Percentiles rank a stretch among this genome's conserved stretches.
Evolutionary conservation across 2,797 vertebrate species (phyloP).

Genomic region (Lepus oiostolus): DNA sequence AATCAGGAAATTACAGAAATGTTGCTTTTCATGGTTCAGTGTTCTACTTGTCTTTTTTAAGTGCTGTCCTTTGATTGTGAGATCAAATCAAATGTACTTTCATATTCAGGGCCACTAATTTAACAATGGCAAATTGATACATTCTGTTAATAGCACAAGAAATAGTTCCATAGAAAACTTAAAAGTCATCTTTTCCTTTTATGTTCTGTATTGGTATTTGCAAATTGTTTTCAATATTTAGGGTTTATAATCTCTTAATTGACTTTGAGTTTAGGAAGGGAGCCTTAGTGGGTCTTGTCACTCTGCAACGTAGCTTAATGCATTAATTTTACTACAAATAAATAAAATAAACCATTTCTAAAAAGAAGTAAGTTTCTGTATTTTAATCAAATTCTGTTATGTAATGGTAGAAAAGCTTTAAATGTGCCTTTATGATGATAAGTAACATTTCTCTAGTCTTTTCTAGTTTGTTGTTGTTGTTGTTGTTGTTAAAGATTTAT

Average conservation of each 20-base stretch:
- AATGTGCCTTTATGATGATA: background rate
- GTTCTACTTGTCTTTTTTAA: background rate
- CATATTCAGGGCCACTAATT: background rate
- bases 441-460: background rate
- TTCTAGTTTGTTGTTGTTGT: background rate
- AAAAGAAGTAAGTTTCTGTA: background rate
- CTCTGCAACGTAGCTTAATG: background rate
- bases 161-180: background rate
- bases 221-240: background rate
- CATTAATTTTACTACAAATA: background rate
- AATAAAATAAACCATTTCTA: background rate
- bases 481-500: no score
- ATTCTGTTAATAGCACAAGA: background rate
- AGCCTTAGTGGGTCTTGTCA: background rate
- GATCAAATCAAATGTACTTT: background rate
- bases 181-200: slow-evolving; percentile 19
- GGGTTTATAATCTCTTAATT: background rate
- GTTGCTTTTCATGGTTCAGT: background rate
- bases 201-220: background rate
- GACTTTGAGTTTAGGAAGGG: background rate
- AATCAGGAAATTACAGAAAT: background rate
- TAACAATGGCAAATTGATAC: background rate
- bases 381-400: background rate
- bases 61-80: background rate
- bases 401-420: background rate